Evolutionary conservation across 2,797 vertebrate genomes (phyloP).

Genomic region (Leptatherina wallacei): DNA sequence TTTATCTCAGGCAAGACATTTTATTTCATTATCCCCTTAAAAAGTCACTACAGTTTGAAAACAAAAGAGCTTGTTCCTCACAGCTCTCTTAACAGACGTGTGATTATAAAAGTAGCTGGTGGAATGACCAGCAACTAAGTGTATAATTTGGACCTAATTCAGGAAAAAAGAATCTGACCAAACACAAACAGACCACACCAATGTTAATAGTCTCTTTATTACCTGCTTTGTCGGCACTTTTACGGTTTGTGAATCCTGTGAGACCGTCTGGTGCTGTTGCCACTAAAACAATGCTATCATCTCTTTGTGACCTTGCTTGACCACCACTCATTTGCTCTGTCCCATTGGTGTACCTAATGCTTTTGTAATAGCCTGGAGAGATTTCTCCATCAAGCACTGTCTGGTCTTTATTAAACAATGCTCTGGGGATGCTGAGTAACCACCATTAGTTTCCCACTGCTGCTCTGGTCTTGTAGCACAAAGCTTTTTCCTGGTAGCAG

Average conservation of each 20-base stretch:
- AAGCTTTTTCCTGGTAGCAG: slow-evolving; percentile 20
- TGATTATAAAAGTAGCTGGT: slow-evolving; percentile 8
- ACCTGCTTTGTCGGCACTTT: slow-evolving; percentile 52
- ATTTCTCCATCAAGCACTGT: slow-evolving; percentile 50
- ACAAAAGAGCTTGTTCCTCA: background rate
- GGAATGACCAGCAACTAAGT: slow-evolving; percentile 1
- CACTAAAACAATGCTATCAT: slow-evolving; percentile 47
- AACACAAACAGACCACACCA: slow-evolving; percentile 29
- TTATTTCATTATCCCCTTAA: background rate
- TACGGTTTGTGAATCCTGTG: slow-evolving; percentile 29
- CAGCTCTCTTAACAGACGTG: slow-evolving; percentile 7
- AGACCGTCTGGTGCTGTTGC: slow-evolving; percentile 26
- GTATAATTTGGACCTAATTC: slow-evolving; percentile 22
- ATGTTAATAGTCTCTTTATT: slow-evolving; percentile 47
- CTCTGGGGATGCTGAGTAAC: slow-evolving; percentile 47
- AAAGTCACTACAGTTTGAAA: slow-evolving; percentile 1
- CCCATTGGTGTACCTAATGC: slow-evolving; percentile 55
- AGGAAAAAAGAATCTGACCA: slow-evolving; percentile 14
- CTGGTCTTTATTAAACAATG: slow-evolving; percentile 49
- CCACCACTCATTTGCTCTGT: slow-evolving; percentile 45
- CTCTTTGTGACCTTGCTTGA: slow-evolving; percentile 25
- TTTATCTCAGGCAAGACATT: background rate
- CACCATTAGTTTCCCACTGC: slow-evolving; percentile 31
- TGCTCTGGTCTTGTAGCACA: slow-evolving; percentile 10
- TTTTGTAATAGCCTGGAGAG: slow-evolving; percentile 54